phyloP scores from a whole-genome alignment of 2,113 vertebrate species.

The Calypte anna region DNA sequence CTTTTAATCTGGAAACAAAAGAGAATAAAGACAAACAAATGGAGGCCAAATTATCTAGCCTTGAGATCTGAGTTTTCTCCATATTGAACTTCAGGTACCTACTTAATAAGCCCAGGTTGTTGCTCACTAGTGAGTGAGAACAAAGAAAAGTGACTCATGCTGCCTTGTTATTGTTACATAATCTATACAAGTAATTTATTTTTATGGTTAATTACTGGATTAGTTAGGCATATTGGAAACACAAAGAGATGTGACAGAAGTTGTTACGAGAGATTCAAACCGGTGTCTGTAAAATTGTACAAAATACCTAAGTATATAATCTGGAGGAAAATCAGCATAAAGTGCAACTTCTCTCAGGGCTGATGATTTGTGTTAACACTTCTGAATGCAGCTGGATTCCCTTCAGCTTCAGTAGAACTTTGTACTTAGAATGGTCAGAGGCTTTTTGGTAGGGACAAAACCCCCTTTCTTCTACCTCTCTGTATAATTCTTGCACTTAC shows the following conservation, averaged over 20 bases:
- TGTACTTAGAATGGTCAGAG: neutral
- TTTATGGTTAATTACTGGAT: constrained; percentile 62
- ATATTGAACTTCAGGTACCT: constrained; percentile 42
- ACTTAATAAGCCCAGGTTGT: constrained; percentile 51
- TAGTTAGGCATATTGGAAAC: constrained; percentile 46
- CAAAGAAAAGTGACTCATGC: constrained; percentile 56
- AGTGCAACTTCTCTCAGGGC: neutral
- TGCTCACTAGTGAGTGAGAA: constrained; percentile 56
- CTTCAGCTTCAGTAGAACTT: neutral
- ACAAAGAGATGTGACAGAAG: neutral
- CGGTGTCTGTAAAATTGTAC: neutral
- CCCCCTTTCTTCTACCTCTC: neutral
- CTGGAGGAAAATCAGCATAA: neutral
- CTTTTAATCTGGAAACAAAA: constrained; percentile 59
- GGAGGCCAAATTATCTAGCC: constrained; percentile 51
- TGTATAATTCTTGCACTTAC: neutral
- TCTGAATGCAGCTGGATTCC: neutral
- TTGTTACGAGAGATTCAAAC: neutral
- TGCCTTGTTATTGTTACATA: constrained; percentile 52
- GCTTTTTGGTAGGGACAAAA: neutral
- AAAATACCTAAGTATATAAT: neutral
- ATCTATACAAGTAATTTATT: constrained; percentile 58
- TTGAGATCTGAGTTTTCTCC: constrained; percentile 51
- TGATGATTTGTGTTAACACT: neutral
- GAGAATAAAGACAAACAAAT: constrained; percentile 55